Evolutionary conservation across 2,797 vertebrate genomes (phyloP).

Genomic region (Trachops cirrhosus): DNA sequence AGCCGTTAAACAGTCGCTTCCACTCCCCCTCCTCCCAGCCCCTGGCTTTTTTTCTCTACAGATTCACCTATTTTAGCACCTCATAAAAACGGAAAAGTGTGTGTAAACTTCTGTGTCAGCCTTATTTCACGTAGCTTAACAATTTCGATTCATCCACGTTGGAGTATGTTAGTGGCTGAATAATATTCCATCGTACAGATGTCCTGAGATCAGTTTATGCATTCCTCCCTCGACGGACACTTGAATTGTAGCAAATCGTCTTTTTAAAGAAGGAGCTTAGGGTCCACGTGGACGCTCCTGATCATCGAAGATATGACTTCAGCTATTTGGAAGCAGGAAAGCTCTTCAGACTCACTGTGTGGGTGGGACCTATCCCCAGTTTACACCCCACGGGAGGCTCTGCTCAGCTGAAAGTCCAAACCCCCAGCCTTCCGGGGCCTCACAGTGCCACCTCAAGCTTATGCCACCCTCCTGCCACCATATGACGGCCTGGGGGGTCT

Average conservation of each 20-base stretch:
- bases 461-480: neutral
- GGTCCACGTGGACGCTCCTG: neutral
- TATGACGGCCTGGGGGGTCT: neutral
- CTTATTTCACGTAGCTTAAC: neutral
- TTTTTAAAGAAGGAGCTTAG: neutral
- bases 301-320: neutral
- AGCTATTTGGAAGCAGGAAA: neutral
- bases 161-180: neutral
- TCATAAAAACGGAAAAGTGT: neutral
- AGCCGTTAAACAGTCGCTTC: no score
- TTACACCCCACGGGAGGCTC: neutral
- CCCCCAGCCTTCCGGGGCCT: neutral
- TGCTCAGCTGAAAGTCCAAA: neutral
- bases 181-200: rapidly evolving
- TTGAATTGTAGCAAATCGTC: neutral
- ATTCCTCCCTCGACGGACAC: neutral
- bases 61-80: neutral
- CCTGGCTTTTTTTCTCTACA: neutral
- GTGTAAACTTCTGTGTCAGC: neutral
- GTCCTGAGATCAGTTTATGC: neutral
- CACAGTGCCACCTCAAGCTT: neutral
- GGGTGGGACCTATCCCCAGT: neutral
- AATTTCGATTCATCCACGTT: neutral
- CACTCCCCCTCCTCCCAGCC: no score
- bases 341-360: neutral